Conservation (phyloP, 2,797 vertebrate species). For the Meriones psammophilus region DNA sequence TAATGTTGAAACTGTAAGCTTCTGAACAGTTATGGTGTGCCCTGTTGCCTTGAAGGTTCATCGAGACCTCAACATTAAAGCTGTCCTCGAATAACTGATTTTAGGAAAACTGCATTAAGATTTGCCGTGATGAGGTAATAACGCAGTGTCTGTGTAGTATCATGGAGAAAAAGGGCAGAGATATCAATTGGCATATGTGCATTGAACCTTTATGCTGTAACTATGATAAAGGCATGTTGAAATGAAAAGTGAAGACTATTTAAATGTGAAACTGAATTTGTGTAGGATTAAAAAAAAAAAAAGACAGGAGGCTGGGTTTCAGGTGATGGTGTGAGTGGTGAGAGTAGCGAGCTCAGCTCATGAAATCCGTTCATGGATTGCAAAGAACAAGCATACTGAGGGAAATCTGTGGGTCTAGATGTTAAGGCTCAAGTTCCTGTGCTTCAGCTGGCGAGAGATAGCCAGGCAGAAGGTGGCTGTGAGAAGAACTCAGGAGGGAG, state of each 20-base stretch:
- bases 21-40: constrained; percentile 4
- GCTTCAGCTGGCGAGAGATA: neutral
- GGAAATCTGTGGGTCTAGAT: neutral
- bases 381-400: neutral
- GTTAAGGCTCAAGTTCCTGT: neutral
- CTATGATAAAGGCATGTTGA: constrained; percentile 19
- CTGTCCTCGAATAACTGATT: constrained; percentile 24
- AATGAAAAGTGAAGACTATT: neutral
- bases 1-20: neutral
- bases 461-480: neutral
- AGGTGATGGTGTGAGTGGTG: neutral
- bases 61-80: constrained; percentile 2
- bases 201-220: neutral
- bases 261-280: neutral
- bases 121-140: neutral
- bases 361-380: neutral
- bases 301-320: neutral
- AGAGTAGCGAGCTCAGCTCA: neutral
- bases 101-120: constrained; percentile 11
- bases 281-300: neutral
- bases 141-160: neutral
- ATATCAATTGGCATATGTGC: neutral
- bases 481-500: neutral
- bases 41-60: neutral
- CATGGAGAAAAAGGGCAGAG: constrained; percentile 36